These are phyloP conservation scores for Catharus minimus DNA, from an alignment of 2,113 vertebrate species.

Conservation along the genomic window DNA sequence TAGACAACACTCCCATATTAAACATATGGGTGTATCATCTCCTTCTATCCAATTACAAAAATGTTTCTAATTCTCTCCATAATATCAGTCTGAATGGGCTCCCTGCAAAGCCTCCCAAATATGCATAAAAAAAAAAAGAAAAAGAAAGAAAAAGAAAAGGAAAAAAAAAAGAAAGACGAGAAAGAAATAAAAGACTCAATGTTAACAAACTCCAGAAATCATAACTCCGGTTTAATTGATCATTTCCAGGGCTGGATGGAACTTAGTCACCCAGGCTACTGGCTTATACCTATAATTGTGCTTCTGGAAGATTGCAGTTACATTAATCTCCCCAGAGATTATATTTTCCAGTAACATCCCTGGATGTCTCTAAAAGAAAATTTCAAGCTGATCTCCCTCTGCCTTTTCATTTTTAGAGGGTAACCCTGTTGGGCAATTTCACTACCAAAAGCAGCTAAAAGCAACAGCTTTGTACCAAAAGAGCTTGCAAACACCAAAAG, in stretches of 20 bases:
- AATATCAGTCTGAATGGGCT: background rate
- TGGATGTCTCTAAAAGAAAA: slow-evolving; percentile 24
- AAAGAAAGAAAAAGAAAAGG: background rate
- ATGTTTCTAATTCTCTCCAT: background rate
- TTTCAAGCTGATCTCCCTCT: background rate
- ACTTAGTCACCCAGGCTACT: background rate
- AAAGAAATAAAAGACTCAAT: background rate
- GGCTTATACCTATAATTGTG: slow-evolving; percentile 13
- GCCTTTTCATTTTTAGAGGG: slow-evolving; percentile 20
- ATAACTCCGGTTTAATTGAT: background rate
- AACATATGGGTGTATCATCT: background rate
- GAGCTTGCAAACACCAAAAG: slow-evolving; percentile 47
- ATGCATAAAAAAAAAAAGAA: accelerated
- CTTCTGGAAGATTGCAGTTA: slow-evolving; percentile 38
- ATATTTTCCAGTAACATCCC: slow-evolving; percentile 23
- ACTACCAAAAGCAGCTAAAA: slow-evolving; percentile 45
- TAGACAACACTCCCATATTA: background rate
- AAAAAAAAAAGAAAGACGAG: background rate
- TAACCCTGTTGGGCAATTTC: slow-evolving; percentile 18
- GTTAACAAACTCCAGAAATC: background rate
- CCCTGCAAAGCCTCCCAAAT: background rate
- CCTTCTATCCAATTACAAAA: background rate
- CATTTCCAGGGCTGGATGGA: slow-evolving; percentile 17
- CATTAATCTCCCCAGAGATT: slow-evolving; percentile 51
- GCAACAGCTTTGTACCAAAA: slow-evolving; percentile 26